phyloP scores from a whole-genome alignment of 2,797 vertebrate species.

The Tragopan temminckii region DNA sequence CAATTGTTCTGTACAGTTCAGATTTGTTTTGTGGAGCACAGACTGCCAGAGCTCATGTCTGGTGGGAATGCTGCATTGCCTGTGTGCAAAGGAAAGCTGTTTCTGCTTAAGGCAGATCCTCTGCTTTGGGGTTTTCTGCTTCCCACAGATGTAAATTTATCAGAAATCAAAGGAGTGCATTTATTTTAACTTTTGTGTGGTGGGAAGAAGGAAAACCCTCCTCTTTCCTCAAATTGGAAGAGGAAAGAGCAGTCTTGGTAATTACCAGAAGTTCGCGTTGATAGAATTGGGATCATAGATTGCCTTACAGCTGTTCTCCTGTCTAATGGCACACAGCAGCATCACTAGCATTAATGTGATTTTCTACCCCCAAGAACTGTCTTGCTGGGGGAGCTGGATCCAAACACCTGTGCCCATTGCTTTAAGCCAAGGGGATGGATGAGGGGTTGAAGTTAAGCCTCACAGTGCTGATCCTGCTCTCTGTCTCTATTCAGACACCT shows the following conservation, averaged over 20 bases:
- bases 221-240: neutral
- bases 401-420: neutral
- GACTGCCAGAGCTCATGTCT: neutral
- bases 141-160: neutral
- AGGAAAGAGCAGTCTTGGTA: neutral
- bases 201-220: neutral
- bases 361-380: neutral
- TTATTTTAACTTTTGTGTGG: neutral
- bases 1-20: fast-evolving
- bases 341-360: neutral
- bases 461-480: neutral
- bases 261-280: neutral
- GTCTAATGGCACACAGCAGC: neutral
- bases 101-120: neutral
- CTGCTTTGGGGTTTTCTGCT: neutral
- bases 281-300: neutral
- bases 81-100: neutral
- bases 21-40: neutral
- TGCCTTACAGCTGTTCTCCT: neutral
- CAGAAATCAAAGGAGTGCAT: neutral
- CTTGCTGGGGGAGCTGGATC: neutral
- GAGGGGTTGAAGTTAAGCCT: neutral
- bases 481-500: constrained; percentile 73
- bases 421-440: neutral
- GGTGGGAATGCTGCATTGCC: neutral